Conservation (phyloP, 2,888 invertebrate species). For the Baronia brevicornis region DNA sequence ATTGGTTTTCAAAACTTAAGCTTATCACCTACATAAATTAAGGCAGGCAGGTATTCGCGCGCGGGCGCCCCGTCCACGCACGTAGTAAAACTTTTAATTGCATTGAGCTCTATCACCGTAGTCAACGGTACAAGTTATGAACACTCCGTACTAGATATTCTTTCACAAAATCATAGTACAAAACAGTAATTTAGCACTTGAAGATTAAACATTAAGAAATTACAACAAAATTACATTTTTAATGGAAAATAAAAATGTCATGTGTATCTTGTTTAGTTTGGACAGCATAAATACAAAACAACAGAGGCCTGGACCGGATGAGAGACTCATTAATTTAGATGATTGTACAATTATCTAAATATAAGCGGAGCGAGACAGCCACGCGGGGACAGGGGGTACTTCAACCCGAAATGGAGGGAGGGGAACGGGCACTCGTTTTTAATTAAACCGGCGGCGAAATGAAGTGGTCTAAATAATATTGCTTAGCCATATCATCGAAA, state of each 20-base stretch:
- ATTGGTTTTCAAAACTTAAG: constrained; percentile 67
- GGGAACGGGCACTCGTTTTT: constrained; percentile 74
- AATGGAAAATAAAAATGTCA: constrained; percentile 57
- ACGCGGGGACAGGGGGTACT: constrained; percentile 59
- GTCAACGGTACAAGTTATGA: constrained; percentile 60
- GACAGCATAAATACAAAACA: constrained; percentile 61
- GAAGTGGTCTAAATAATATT: constrained; percentile 75
- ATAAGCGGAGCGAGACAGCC: constrained; percentile 72
- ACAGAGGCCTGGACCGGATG: constrained; percentile 70
- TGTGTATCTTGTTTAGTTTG: constrained; percentile 52
- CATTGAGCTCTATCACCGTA: constrained; percentile 70
- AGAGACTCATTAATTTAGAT: constrained; percentile 76
- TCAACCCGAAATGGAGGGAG: constrained; percentile 69
- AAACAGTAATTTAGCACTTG: too few relatives aligned
- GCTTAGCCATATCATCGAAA: constrained; percentile 75
- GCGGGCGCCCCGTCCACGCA: constrained; percentile 66
- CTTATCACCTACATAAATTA: constrained; percentile 70
- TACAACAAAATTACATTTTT: constrained; percentile 2
- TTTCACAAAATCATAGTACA: constrained; percentile 17
- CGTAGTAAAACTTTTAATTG: constrained; percentile 75
- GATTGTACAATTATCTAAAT: constrained; percentile 77
- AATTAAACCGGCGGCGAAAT: constrained; percentile 75
- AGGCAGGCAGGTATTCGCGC: constrained; percentile 60
- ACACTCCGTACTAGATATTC: constrained; percentile 43
- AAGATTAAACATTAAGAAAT: too few relatives aligned